phyloP scores from a whole-genome alignment of 2,888 invertebrate species.

The Volucella inanis region DNA sequence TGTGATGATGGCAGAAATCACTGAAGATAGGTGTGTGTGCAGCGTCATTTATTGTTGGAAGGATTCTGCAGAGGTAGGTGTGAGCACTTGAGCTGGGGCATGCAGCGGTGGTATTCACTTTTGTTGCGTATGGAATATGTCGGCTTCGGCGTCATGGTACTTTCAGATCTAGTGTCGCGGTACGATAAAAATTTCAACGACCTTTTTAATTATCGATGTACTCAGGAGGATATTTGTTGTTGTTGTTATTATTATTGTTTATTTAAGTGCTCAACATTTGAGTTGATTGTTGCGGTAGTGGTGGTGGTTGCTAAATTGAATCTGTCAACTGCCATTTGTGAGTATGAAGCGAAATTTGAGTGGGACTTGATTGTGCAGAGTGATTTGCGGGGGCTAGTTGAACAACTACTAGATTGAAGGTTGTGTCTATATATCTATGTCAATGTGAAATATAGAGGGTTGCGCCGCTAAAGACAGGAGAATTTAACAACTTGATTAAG shows the following conservation, averaged over 20 bases:
- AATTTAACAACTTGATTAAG: too few species aligned
- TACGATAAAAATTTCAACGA: slow-evolving; percentile 71
- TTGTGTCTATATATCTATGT: neutral
- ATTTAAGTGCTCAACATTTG: slow-evolving; percentile 37
- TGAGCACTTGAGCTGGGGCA: neutral
- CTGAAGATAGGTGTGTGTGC: slow-evolving; percentile 7
- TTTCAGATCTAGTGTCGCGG: slow-evolving; percentile 17
- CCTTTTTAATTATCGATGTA: slow-evolving; percentile 72
- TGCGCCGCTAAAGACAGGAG: too few species aligned
- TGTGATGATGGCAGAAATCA: slow-evolving; percentile 2
- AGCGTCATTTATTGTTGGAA: neutral
- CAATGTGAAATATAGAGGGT: neutral
- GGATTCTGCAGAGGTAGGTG: slow-evolving; percentile 13
- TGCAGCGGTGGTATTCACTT: slow-evolving; percentile 19
- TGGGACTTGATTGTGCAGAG: slow-evolving; percentile 53
- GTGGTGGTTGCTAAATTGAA: slow-evolving; percentile 61
- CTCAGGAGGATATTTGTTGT: slow-evolving; percentile 41
- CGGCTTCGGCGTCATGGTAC: slow-evolving; percentile 17
- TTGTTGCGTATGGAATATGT: slow-evolving; percentile 46
- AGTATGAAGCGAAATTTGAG: slow-evolving; percentile 27
- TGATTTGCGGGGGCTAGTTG: slow-evolving; percentile 20
- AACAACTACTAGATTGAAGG: slow-evolving; percentile 1
- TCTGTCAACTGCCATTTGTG: slow-evolving; percentile 61
- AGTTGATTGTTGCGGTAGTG: slow-evolving; percentile 51
- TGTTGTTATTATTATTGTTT: slow-evolving; percentile 18